Conservation (phyloP, 2,797 vertebrate species). For the Triplophysa bombifrons region DNA sequence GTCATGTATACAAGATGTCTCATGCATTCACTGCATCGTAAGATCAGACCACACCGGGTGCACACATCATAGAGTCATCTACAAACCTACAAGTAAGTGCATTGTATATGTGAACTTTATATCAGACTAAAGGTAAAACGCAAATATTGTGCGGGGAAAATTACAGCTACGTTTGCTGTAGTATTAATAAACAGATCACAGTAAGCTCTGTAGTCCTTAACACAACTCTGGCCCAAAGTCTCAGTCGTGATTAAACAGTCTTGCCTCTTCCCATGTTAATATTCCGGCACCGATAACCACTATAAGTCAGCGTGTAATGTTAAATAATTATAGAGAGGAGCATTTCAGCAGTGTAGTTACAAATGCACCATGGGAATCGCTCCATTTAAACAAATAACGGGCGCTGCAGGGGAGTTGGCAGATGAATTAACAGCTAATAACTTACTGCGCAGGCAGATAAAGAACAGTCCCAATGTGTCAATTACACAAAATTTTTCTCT, state of each 20-base stretch:
- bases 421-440: constrained; percentile 99
- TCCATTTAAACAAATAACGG: constrained; percentile 99
- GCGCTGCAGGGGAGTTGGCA: constrained; percentile 92
- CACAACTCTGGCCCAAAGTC: constrained; percentile 62
- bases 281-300: constrained; percentile 97
- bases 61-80: neutral
- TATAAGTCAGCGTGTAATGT: constrained; percentile 97
- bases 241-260: constrained; percentile 79
- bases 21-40: neutral
- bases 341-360: constrained; percentile 96
- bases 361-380: constrained; percentile 97
- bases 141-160: neutral
- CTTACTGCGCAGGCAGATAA: constrained; percentile 87
- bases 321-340: constrained; percentile 97
- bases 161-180: neutral
- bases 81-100: neutral
- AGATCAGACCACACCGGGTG: neutral
- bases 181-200: constrained; percentile 19
- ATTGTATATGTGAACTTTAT: neutral
- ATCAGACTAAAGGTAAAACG: neutral
- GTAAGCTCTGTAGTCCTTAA: constrained; percentile 21
- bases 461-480: constrained; percentile 80
- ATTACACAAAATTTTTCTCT: constrained; percentile 78
- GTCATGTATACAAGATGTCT: neutral
- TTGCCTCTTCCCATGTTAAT: constrained; percentile 85